Evolutionary conservation across 2,888 invertebrate species (phyloP).

Genomic region (Sussaba pulchella): DNA sequence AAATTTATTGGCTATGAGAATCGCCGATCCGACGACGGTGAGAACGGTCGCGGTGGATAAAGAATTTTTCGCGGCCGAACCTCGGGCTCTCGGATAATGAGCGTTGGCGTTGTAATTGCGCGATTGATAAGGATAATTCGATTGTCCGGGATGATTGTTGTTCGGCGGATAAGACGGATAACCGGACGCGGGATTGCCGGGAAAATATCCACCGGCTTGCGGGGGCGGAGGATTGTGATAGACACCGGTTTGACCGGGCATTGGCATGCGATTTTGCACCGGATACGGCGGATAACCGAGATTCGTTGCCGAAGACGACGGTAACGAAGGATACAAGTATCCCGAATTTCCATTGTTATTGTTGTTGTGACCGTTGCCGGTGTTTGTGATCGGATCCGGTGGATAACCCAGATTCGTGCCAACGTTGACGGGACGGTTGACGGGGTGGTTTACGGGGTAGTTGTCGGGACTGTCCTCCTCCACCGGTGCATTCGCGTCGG

Average conservation of each 20-base stretch:
- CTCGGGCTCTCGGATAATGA: slow-evolving; percentile 68
- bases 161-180: slow-evolving; percentile 70
- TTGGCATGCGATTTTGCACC: slow-evolving; percentile 77
- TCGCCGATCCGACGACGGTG: slow-evolving; percentile 62
- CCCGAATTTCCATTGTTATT: slow-evolving; percentile 69
- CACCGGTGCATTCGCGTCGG: slow-evolving; percentile 80
- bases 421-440: slow-evolving; percentile 71
- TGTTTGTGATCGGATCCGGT: slow-evolving; percentile 72
- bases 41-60: slow-evolving; percentile 57
- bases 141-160: slow-evolving; percentile 72
- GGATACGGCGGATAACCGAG: slow-evolving; percentile 80
- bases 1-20: slow-evolving; percentile 52
- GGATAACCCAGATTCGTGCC: slow-evolving; percentile 78
- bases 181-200: slow-evolving; percentile 61
- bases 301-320: slow-evolving; percentile 64
- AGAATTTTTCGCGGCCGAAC: slow-evolving; percentile 45
- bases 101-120: slow-evolving; percentile 73
- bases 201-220: slow-evolving; percentile 65
- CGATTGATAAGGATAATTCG: slow-evolving; percentile 72
- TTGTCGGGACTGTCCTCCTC: no score
- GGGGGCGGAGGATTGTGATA: slow-evolving; percentile 64
- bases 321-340: slow-evolving; percentile 70
- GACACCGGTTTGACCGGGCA: slow-evolving; percentile 72
- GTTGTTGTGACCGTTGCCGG: slow-evolving; percentile 56
- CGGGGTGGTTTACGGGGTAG: no score